Evolutionary conservation across 2,888 invertebrate species (phyloP).

Genomic region (Thereva unica): DNA sequence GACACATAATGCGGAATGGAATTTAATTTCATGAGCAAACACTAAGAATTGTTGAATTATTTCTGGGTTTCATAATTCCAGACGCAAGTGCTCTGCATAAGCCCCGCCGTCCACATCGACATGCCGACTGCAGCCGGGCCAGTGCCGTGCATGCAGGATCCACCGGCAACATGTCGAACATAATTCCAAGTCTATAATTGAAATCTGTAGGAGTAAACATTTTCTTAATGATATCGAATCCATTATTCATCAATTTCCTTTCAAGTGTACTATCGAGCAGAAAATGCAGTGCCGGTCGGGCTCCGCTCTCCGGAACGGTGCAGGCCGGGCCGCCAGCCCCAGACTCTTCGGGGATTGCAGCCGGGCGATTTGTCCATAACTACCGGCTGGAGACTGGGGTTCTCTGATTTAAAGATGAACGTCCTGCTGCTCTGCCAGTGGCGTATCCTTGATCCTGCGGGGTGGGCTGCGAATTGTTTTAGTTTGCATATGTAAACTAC

Average conservation of each 20-base stretch:
- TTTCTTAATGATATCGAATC: constrained; percentile 48
- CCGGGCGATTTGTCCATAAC: background rate
- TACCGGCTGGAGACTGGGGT: constrained; percentile 7
- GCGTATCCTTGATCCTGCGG: constrained; percentile 14
- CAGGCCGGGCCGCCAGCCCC: constrained; percentile 15
- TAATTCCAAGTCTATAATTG: constrained; percentile 39
- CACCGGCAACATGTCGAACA: constrained; percentile 38
- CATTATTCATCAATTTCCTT: constrained; percentile 48
- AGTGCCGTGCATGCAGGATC: background rate
- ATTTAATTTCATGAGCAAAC: constrained; percentile 41
- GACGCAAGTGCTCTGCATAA: constrained; percentile 16
- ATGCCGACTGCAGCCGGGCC: background rate
- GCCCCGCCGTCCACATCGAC: background rate
- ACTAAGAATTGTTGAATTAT: constrained; percentile 38
- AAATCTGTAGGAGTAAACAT: constrained; percentile 43
- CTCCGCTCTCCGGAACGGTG: constrained; percentile 34
- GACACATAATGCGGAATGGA: constrained; percentile 28
- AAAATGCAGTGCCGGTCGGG: constrained; percentile 17
- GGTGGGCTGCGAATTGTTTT: constrained; percentile 20
- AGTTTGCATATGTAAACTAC: constrained; percentile 29
- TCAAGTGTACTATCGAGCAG: constrained; percentile 35
- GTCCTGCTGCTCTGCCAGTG: constrained; percentile 13
- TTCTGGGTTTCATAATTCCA: constrained; percentile 31
- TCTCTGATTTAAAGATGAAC: constrained; percentile 29
- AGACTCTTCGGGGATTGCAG: background rate